A percentile compares a stretch with the other conserved stretches of the same genome.
These are phyloP conservation scores for Drosophila repleta DNA, from an alignment of 1,140 invertebrate species.

Conservation along the genomic window DNA sequence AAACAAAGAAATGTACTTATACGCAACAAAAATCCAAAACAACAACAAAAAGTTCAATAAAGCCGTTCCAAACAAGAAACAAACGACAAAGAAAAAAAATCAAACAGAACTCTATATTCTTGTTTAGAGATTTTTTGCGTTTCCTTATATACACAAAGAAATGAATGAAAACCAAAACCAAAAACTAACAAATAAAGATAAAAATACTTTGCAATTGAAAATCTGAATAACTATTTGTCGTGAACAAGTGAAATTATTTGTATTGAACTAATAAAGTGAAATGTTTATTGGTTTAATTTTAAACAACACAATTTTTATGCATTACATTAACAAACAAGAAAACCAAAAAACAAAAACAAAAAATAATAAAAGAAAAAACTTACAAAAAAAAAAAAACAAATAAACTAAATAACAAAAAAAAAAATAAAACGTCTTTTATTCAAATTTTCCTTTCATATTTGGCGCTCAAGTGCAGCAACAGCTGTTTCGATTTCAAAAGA, in stretches of 20 bases:
- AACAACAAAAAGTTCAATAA: slow-evolving; percentile 83
- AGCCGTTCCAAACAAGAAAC: slow-evolving; percentile 80
- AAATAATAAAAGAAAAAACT: slow-evolving; percentile 46
- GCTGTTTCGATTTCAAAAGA: neutral
- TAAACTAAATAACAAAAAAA: slow-evolving; percentile 53
- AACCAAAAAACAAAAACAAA: slow-evolving; percentile 39
- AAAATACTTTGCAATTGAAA: slow-evolving; percentile 44
- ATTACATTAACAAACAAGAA: slow-evolving; percentile 56
- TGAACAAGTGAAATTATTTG: slow-evolving; percentile 74
- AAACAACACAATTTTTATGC: slow-evolving; percentile 75
- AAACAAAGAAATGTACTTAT: slow-evolving; percentile 67
- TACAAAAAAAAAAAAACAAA: slow-evolving; percentile 22
- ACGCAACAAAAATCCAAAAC: slow-evolving; percentile 59
- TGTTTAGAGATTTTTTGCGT: slow-evolving; percentile 75
- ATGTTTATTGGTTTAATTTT: slow-evolving; percentile 77
- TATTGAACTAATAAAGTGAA: slow-evolving; percentile 76
- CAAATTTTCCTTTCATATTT: neutral
- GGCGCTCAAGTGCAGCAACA: neutral
- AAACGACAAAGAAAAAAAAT: slow-evolving; percentile 54
- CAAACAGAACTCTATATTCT: slow-evolving; percentile 58
- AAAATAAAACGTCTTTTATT: neutral
- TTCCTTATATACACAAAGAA: slow-evolving; percentile 66
- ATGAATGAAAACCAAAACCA: slow-evolving; percentile 18
- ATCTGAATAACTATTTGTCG: slow-evolving; percentile 70
- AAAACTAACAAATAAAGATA: slow-evolving; percentile 7